Evolutionary conservation across 2,113 vertebrate genomes (phyloP), one percentile per base, ranked within the genome.

Genomic region (Amia ocellicauda): DNA sequence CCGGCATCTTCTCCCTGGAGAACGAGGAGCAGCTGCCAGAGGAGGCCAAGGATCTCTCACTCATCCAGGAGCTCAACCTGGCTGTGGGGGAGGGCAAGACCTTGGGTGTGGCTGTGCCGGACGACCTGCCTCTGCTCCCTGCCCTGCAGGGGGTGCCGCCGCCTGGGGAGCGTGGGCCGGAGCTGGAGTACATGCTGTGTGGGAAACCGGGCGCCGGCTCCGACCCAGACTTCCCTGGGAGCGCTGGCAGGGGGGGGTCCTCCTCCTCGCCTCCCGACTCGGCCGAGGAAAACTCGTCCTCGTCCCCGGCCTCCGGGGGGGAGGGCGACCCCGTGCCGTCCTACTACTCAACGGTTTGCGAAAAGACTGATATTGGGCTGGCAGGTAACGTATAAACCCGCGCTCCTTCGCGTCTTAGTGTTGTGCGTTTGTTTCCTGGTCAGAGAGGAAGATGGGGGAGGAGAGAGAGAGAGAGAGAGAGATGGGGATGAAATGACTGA

Each of bases 331-430:
- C 43, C 68, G 79, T 79, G 57, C 81, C 83, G 57, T 74, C 77
- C 1, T 88, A 85, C 75, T 88, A 83, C 80, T 83, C 84, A 17
- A 70, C 85, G 67, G 72, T 85, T 68, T 84, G 82, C 68, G 84
- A 89, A 85, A 88, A 85, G 69, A 83, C 82, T 78, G 83, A 88
- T 72, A 86, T 77, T 73, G 71, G 83, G 80, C 73, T 85, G 69
- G 65, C 87, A 92, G 91, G 91, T 92, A 91, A 92, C 2, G 88
- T 90, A 89, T 91, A 89, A 83, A 68, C 58, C 80, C 75, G 67
- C 74, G 62, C 62, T 50, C 20, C 61, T 64, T 60, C 51, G 59
- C 60, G 64, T 78, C 20, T 74, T 74, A 70, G 85, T 76, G 67
- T 74, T 78, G 55, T 79, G 62, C 55, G 54, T 69, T 68, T 73